Conservation (phyloP, 2,888 invertebrate genomes). For the Idaea biselata region DNA sequence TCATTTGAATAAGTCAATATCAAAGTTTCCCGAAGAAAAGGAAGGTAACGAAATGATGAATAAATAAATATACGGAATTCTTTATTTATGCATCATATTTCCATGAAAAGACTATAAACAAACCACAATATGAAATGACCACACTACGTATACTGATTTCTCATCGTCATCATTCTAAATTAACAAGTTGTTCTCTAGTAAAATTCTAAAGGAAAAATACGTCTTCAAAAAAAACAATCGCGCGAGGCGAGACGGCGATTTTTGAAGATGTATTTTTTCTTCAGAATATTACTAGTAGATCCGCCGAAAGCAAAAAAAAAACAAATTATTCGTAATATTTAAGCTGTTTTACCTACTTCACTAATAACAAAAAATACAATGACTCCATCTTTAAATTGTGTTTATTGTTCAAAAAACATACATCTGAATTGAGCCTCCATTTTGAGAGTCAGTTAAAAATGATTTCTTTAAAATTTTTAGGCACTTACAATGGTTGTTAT, state of each 20-base stretch:
- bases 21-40: background rate
- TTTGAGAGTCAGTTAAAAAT: no score
- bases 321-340: no score
- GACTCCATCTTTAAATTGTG: background rate
- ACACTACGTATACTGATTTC: background rate
- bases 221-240: no score
- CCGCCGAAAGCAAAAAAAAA: no score
- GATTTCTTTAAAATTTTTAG: no score
- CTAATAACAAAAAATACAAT: background rate
- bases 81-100: background rate
- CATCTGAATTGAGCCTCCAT: background rate
- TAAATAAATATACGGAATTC: background rate
- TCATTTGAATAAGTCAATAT: conserved; percentile 1
- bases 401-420: no score
- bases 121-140: background rate
- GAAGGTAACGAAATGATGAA: conserved; percentile 5
- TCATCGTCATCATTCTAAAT: no score
- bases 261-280: no score
- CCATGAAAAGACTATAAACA: background rate
- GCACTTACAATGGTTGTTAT: background rate
- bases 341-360: background rate
- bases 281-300: no score
- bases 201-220: no score
- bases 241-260: no score
- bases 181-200: no score